These are phyloP conservation scores for Phortica magna DNA, from an alignment of 2,888 invertebrate species.

Conservation along the genomic window DNA sequence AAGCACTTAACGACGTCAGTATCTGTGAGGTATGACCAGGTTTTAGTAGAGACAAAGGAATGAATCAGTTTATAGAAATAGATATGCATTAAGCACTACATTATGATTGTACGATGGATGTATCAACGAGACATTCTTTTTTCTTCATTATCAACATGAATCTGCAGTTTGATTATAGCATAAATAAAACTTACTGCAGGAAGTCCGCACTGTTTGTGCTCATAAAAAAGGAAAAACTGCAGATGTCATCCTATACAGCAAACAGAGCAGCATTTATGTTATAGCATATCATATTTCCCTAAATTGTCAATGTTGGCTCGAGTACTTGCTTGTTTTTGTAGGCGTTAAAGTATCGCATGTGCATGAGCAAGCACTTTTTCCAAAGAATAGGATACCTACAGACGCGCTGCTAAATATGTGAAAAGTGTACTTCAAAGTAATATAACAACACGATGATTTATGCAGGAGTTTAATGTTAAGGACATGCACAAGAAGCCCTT, in stretches of 20 bases:
- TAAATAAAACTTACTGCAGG: background rate
- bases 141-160: background rate
- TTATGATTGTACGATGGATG: no score
- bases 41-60: background rate
- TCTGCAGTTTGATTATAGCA: background rate
- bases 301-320: background rate
- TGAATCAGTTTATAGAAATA: background rate
- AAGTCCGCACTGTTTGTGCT: background rate
- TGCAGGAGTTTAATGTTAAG: background rate
- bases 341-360: conserved; percentile 1
- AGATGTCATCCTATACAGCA: conserved; percentile 14
- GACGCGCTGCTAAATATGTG: background rate
- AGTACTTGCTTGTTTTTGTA: conserved; percentile 5
- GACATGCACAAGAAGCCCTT: background rate
- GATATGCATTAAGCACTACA: no score
- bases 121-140: background rate
- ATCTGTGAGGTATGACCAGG: background rate
- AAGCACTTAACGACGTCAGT: background rate
- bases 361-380: background rate
- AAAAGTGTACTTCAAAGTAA: background rate
- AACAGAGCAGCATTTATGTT: background rate
- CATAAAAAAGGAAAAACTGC: conserved; percentile 12
- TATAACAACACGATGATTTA: conserved; percentile 8
- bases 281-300: background rate
- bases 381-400: background rate